Percentiles rank a stretch among this genome's conserved stretches.
These are phyloP conservation scores for Lontra canadensis DNA, from an alignment of 2,113 vertebrate genomes.

Conservation along the genomic window DNA sequence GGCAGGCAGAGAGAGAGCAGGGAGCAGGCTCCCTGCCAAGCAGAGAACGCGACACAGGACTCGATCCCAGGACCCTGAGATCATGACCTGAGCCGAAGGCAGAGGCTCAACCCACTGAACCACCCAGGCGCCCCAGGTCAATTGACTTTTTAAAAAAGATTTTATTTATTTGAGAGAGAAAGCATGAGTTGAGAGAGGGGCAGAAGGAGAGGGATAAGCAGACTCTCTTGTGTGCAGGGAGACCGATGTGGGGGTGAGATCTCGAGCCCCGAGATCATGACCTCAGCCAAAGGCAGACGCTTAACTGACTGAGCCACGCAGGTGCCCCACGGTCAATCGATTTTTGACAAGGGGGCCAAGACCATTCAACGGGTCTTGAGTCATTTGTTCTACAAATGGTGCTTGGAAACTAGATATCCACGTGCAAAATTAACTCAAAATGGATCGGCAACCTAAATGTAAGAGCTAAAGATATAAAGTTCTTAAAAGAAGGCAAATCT, in stretches of 20 bases:
- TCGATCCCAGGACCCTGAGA: too few relatives aligned
- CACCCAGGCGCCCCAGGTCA: not conserved
- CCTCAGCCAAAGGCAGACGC: not conserved
- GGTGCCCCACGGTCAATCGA: not conserved
- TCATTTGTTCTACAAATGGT: not conserved
- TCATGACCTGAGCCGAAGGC: too few relatives aligned
- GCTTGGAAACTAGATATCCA: not conserved
- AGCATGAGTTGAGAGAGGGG: not conserved
- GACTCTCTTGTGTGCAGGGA: not conserved
- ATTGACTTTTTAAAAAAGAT: not conserved
- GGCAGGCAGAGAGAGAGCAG: too few relatives aligned
- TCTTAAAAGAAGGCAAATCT: not conserved
- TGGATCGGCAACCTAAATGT: not conserved
- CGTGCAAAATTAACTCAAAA: not conserved
- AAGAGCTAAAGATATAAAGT: not conserved
- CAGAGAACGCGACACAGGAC: rapidly evolving
- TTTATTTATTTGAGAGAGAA: not conserved
- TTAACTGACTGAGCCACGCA: not conserved
- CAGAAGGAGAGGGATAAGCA: not conserved
- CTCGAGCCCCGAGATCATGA: not conserved
- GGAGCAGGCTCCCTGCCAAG: too few relatives aligned
- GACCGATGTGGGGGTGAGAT: not conserved
- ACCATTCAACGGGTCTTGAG: not conserved
- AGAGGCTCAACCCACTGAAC: too few relatives aligned
- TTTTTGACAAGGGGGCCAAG: not conserved